These are phyloP conservation scores for Alcedo quadribrachys DNA, from an alignment of 2,797 vertebrate genomes.

Conservation along the genomic window DNA sequence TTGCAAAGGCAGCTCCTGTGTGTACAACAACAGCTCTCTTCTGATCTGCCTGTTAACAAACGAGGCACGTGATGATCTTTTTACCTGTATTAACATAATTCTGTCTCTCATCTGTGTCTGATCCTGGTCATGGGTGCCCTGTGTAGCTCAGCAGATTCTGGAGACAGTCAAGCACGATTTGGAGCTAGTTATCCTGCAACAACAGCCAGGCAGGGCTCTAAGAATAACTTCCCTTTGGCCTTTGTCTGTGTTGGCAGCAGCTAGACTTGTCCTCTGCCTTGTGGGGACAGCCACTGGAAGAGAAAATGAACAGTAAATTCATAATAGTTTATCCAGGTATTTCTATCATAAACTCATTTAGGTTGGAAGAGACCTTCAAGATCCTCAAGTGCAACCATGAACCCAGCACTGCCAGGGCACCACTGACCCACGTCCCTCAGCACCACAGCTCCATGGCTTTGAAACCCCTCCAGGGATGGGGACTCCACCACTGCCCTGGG, in stretches of 20 bases:
- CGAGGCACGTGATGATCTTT: background rate
- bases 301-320: conserved; percentile 29
- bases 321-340: background rate
- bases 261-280: conserved; percentile 34
- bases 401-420: background rate
- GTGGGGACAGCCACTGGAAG: conserved; percentile 33
- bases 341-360: background rate
- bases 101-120: conserved; percentile 6
- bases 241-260: conserved; percentile 44
- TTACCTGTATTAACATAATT: background rate
- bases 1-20: background rate
- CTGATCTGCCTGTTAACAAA: conserved; percentile 52
- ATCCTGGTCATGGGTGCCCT: background rate
- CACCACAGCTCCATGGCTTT: background rate
- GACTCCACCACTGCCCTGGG: background rate
- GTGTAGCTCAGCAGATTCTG: conserved; percentile 51
- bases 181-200: conserved; percentile 38
- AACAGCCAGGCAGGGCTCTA: conserved; percentile 41
- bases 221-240: conserved; percentile 59
- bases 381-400: background rate
- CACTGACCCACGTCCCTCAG: background rate
- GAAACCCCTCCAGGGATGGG: background rate
- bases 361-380: background rate
- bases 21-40: conserved; percentile 17
- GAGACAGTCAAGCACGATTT: conserved; percentile 34